Base-by-base conservation (phyloP, 35 echinoderm and acorn worm genomes). In the Ophioderma brevispina region DNA sequence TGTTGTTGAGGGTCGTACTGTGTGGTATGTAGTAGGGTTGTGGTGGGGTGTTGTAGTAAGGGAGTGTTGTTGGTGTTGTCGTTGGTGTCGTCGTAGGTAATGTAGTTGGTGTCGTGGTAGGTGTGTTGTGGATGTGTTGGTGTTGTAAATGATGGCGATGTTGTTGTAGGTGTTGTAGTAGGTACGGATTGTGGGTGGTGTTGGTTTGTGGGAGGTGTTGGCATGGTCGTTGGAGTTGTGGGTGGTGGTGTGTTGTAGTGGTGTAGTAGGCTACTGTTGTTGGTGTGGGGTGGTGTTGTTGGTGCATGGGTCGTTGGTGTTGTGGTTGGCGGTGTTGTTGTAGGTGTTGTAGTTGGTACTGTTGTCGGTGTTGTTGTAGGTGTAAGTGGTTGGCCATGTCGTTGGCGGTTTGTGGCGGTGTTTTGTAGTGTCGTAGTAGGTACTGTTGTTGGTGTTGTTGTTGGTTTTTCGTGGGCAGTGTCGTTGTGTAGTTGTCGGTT, bases 331-430 rank as follows among this genome's bases (percentile, higher is more conserved):
- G 79, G 33, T 8, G 33, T 35, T 13, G 79, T 81, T 31, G 79
- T 81, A 40, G 35, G 23, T 81, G 79, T 81, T 1, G 79, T 81
- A 33, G 79, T 84, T 0, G 88, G 88, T 46, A 76, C 32, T n/a
- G 36, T 28, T 64, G 79, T 84, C 39, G 88, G 81, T 0, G 82
- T 92, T n/a, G 75, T 56, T 55, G 70, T 50, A 0, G 38, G 21
- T 92, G 81, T 0, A 64, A 5, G 75, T 56, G 33, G 70, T 50
- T 0, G 38, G 21, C 86, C 80, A 82, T 0, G 88, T 90, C 13
- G 88, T 83, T 21, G 88, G 78, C 52, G 70, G 81, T 42, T 31
- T 15, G n/a, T n/a, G n/a, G 14, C 55, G n/a, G 14, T 63, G 55
- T 63, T 63, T 14, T 63, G 14, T 14, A 15, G 55, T 15, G 56